Percentiles rank a stretch among this genome's conserved stretches.
Evolutionary conservation across 2,888 invertebrate genomes (phyloP).

Genomic region (Pandemis corylana): DNA sequence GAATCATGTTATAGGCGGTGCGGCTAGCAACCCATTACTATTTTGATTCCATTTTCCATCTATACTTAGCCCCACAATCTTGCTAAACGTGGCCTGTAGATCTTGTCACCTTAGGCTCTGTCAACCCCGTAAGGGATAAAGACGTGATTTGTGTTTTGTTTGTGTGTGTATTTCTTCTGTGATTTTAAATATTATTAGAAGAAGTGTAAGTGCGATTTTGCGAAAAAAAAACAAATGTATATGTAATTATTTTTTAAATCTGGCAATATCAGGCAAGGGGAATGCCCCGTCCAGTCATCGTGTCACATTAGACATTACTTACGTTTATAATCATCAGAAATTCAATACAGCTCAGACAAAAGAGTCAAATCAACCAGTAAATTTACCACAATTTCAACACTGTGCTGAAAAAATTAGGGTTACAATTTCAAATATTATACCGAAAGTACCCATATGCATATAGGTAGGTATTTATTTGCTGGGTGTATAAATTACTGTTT

Average conservation of each 20-base stretch:
- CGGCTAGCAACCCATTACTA: too few species aligned
- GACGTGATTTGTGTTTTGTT: too few species aligned
- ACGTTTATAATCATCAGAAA: conserved; percentile 7
- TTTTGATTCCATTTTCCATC: too few species aligned
- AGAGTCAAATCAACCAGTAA: background rate
- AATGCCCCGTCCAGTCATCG: conserved; percentile 67
- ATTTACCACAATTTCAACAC: background rate
- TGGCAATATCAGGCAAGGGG: conserved; percentile 54
- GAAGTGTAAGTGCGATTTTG: too few species aligned
- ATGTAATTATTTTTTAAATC: background rate
- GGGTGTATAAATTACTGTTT: conserved; percentile 6
- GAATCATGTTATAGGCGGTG: too few species aligned
- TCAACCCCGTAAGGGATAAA: too few species aligned
- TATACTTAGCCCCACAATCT: too few species aligned
- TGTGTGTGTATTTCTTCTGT: background rate
- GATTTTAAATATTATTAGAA: too few species aligned
- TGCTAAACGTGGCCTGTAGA: too few species aligned
- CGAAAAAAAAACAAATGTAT: background rate
- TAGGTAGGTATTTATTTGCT: conserved; percentile 1
- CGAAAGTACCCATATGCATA: background rate
- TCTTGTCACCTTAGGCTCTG: too few species aligned
- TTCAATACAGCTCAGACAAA: background rate
- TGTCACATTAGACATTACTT: conserved; percentile 34
- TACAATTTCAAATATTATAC: background rate
- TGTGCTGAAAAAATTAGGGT: background rate